Evolutionary conservation across 1,140 invertebrate genomes (phyloP), one percentile per base, ranked within the genome.

Genomic region (Acromyrmex heyeri): DNA sequence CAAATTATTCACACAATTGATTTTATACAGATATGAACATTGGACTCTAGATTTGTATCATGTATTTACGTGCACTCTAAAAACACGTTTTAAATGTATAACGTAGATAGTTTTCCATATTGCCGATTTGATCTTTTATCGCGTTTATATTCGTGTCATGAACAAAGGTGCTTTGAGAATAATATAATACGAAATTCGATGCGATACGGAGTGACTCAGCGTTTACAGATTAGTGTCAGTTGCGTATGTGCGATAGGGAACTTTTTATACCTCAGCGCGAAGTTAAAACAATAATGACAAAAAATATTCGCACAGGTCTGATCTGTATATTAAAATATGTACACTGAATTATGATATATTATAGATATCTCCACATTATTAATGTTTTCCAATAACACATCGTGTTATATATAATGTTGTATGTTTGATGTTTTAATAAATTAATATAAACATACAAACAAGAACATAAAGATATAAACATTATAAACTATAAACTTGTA

Each of bases 211-310:
- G 59, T 86, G 85, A 86, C 62, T 86, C 64, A 82, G 85, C 77
- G 77, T 70, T 82, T 82, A 86, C 50, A 62, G 53, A 69, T 86
- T 86, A 82, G 38, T 86, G 57, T 53, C 77, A 86, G 61, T 70
- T 67, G 62, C 73, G 73, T 7, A 14, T 57, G 16, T 70, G 34
- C 38, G 34, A 82, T 50, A 83, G n/a, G 30, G 5, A 55, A 30
- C 38, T 10, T 38, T 62, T 30, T n/a, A 53, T 16, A 30, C 8
- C 55, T 57, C 10, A 48, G 5, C 7, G 21, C 34, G 8, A 61
- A 73, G 57, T 34, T 50, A 61, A 21, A 73, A 34, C 14, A 34
- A 38, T 44, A 10, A 21, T 16, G 24, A 21, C 10, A 34, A 48
- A 27, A 27, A 75, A 86, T 61, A 34, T 48, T 64, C 21, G 5